Base-by-base conservation (phyloP, 2,888 invertebrate genomes). In the Drosophila borealis region DNA sequence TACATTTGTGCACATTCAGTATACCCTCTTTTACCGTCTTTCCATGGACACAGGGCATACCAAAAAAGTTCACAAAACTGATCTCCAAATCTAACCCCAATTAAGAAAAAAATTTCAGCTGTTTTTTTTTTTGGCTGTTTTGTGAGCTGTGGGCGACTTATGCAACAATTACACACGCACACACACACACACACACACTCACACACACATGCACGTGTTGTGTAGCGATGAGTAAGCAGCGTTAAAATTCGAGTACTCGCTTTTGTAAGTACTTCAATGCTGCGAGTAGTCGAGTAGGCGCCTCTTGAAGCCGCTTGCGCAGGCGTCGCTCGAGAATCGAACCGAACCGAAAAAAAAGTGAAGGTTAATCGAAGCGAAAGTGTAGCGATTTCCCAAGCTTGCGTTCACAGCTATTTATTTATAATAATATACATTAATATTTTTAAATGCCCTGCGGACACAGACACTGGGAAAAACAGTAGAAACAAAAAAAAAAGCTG, bases 321-420 rank as follows among this genome's bases (percentile, higher is more conserved):
- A 57, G 59, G 68, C 72, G 66, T 73, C 57, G 71, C 70, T 74
- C 70, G 51, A 81, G 82, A 81, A 82, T 79, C 37, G 62, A 67
- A 45, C 14, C 46, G n/a, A 46, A 62, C 46, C 49, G 39, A 29
- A 49, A 42, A 13, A 41, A 74, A 86, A 83, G 81, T 82, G 82
- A 83, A 83, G 82, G 82, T 86, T 86, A 86, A 85, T 84, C 80
- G 72, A 80, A 71, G 82, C 82, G 86, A 82, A 82, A 85, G 86
- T 82, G 67, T 45, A 63, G 14, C 57, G 74, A 74, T 74, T 74
- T 74, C 74, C 62, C 75, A 65, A 72, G 68, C 59, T 8, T 10
- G 29, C 29, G 50, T 51, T 55, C 54, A 66, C 39, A 65, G 21
- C 29, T 56, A 45, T 50, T 37, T 21, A 14, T 33, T 33, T 48